These are phyloP conservation scores for Forbesichthys papilliferus DNA, from an alignment of 2,113 vertebrate genomes.

Conservation along the genomic window DNA sequence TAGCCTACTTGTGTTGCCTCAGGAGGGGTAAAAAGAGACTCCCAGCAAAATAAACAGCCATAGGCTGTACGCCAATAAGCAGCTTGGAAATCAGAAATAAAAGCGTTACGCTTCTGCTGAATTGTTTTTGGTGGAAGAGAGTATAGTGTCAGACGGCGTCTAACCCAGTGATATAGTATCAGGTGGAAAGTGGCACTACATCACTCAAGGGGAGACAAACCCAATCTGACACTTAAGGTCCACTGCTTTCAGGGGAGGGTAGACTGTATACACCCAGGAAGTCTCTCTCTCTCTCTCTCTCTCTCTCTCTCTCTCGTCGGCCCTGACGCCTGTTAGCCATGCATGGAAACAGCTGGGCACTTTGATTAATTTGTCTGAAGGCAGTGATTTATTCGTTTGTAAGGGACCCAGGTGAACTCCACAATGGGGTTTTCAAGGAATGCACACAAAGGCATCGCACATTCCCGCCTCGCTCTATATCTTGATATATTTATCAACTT, in stretches of 20 bases:
- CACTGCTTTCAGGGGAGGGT: conserved; percentile 24
- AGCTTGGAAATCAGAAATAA: conserved; percentile 2
- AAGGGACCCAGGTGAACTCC: conserved; percentile 59
- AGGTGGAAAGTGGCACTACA: conserved; percentile 51
- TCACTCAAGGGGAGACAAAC: conserved; percentile 59
- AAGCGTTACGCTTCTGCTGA: conserved; percentile 21
- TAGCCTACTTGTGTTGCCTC: not conserved
- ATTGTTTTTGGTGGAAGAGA: conserved; percentile 33
- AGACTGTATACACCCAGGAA: conserved; percentile 22
- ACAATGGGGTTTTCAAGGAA: conserved; percentile 53
- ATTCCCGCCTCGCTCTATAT: conserved; percentile 42
- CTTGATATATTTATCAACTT: conserved; percentile 53
- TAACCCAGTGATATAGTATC: conserved; percentile 58
- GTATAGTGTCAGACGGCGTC: conserved; percentile 37
- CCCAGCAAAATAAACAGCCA: not conserved
- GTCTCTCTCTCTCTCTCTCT: conserved; percentile 37
- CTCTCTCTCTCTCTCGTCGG: conserved; percentile 18
- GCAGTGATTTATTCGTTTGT: conserved; percentile 73
- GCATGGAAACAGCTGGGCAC: conserved; percentile 70
- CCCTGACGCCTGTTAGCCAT: conserved; percentile 52
- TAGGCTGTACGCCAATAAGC: not conserved
- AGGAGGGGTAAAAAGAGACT: not conserved
- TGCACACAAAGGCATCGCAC: conserved; percentile 63
- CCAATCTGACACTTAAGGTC: conserved; percentile 59
- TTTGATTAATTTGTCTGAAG: conserved; percentile 75